A percentile compares a stretch with the other conserved stretches of the same genome.
phyloP scores from a whole-genome alignment of 2,888 invertebrate genomes.

The Petrophora chlorosata region DNA sequence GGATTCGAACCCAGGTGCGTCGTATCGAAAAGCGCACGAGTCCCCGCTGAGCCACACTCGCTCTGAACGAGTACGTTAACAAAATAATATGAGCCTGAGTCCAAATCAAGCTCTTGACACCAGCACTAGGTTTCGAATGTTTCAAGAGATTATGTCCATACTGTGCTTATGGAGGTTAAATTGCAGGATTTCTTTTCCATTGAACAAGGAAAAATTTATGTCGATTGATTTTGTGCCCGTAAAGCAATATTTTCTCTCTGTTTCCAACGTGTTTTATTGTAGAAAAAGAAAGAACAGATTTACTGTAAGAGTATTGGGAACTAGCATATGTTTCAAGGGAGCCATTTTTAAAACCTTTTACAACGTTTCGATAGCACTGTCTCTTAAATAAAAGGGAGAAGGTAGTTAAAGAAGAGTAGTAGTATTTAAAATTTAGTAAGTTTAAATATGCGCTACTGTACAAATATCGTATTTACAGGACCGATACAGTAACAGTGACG shows the following conservation, averaged over 20 bases:
- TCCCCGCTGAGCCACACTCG: too few relatives aligned
- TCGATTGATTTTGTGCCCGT: slow-evolving; percentile 47
- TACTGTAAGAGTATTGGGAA: slow-evolving; percentile 29
- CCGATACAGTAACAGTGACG: too few relatives aligned
- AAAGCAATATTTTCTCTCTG: slow-evolving; percentile 40
- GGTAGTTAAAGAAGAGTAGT: too few relatives aligned
- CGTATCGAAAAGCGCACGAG: too few relatives aligned
- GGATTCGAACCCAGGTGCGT: too few relatives aligned
- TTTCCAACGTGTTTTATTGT: slow-evolving; percentile 32
- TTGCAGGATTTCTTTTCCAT: slow-evolving; percentile 47
- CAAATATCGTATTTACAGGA: too few relatives aligned
- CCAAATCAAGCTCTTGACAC: too few relatives aligned
- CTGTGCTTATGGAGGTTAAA: slow-evolving; percentile 25
- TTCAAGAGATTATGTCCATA: neutral
- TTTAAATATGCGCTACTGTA: too few relatives aligned
- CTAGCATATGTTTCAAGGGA: slow-evolving; percentile 23
- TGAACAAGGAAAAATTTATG: slow-evolving; percentile 41
- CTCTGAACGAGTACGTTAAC: too few relatives aligned
- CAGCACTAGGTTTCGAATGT: neutral
- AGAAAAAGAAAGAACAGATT: slow-evolving; percentile 22
- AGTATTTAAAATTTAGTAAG: too few relatives aligned
- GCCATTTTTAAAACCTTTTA: slow-evolving; percentile 27
- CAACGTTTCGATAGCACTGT: slow-evolving; percentile 21
- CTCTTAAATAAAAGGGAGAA: too few relatives aligned
- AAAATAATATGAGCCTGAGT: too few relatives aligned